phyloP scores from a whole-genome alignment of 2,797 vertebrate genomes.

The Tapera naevia region DNA sequence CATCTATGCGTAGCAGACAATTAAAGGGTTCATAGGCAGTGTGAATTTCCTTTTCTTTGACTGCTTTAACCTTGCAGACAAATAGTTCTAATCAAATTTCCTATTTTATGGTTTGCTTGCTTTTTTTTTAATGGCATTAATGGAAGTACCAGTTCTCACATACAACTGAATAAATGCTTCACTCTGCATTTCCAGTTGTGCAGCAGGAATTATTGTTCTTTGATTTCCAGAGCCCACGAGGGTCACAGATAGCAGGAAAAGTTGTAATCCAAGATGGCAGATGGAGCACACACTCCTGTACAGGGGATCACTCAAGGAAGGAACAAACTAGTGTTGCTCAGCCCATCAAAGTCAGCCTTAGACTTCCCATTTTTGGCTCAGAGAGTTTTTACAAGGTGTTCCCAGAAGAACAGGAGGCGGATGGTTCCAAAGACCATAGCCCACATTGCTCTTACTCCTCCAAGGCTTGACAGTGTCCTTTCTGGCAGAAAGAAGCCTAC shows the following conservation, averaged over 20 bases:
- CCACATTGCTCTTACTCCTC: not conserved
- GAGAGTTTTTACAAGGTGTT: not conserved
- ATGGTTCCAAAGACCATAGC: not conserved
- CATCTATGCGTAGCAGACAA: not conserved
- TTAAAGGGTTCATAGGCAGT: not conserved
- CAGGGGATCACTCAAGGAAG: not conserved
- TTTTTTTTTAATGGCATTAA: not conserved
- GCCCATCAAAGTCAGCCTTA: not conserved
- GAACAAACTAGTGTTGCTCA: not conserved
- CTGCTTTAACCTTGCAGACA: not conserved
- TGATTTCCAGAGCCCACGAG: not conserved
- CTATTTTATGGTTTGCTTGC: not conserved
- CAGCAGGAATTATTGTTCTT: not conserved
- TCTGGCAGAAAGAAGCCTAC: not conserved
- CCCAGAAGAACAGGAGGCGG: rapidly evolving
- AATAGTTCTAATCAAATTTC: not conserved
- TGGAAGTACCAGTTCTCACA: not conserved
- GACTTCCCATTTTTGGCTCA: not conserved
- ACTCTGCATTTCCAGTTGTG: not conserved
- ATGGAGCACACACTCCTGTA: not conserved
- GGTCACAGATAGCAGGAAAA: not conserved
- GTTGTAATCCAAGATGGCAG: not conserved
- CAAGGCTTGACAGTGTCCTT: not conserved
- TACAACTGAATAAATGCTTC: not conserved
- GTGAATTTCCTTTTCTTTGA: not conserved